These are phyloP conservation scores for Crossocerus cetratus DNA, from an alignment of 2,888 invertebrate species.

Conservation along the genomic window DNA sequence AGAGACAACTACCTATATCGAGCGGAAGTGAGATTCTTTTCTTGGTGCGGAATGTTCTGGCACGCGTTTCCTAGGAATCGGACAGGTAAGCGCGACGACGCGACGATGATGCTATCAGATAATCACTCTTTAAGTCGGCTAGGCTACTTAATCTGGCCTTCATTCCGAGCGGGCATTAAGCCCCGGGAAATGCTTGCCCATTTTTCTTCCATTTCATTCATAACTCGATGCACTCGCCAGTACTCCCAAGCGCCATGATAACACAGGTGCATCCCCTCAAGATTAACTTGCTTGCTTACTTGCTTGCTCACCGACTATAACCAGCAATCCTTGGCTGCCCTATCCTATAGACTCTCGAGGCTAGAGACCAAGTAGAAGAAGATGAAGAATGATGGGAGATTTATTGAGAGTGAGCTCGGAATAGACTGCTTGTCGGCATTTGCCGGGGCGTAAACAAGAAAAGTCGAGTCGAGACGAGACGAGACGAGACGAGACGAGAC, in stretches of 20 bases:
- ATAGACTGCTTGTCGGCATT: no score
- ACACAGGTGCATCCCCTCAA: neutral
- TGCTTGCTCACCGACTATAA: no score
- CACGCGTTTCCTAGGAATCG: constrained; percentile 40
- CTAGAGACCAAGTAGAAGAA: no score
- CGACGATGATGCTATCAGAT: constrained; percentile 26
- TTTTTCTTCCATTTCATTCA: neutral
- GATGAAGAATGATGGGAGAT: no score
- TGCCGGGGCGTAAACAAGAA: no score
- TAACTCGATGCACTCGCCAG: neutral
- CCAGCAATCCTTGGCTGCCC: neutral
- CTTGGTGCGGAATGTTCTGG: constrained; percentile 21
- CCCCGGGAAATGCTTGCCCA: neutral
- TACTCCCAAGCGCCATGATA: constrained; percentile 1
- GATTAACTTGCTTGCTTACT: no score
- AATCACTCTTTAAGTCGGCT: constrained; percentile 20
- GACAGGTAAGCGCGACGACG: neutral
- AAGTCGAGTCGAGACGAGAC: no score
- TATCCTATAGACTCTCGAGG: no score
- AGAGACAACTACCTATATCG: neutral
- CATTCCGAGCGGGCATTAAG: constrained; percentile 5
- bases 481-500: no score
- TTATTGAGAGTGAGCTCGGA: no score
- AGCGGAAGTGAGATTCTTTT: constrained; percentile 41
- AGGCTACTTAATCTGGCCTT: constrained; percentile 25